phyloP scores from a whole-genome alignment of 1,140 invertebrate species.

The Pachypsylla venusta region DNA sequence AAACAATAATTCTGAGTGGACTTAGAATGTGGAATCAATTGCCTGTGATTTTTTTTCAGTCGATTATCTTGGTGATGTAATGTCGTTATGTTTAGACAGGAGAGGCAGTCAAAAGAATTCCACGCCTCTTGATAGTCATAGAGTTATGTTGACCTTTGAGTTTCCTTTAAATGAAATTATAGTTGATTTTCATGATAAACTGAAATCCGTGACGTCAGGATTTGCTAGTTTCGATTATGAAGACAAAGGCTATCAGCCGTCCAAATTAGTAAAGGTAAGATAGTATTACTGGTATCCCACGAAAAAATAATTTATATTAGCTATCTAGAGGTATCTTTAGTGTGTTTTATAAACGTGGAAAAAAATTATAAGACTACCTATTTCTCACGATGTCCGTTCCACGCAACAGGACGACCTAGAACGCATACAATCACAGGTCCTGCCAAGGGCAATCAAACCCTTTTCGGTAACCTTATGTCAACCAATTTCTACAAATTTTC shows the following conservation, averaged over 20 bases:
- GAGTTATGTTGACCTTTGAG: conserved; percentile 64
- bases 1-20: no score
- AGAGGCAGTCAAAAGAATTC: conserved; percentile 60
- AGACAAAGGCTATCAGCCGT: conserved; percentile 34
- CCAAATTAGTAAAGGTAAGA: conserved; percentile 37
- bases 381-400: no score
- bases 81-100: conserved; percentile 56
- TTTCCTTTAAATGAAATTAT: conserved; percentile 88
- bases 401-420: no score
- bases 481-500: no score
- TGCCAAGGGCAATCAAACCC: no score
- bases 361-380: no score
- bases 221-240: conserved; percentile 98
- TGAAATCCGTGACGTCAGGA: conserved; percentile 81
- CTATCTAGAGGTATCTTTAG: no score
- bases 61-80: conserved; percentile 50
- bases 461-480: no score
- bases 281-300: no score
- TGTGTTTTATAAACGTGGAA: no score
- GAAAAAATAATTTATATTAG: no score
- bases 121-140: conserved; percentile 62
- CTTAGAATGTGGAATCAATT: neutral
- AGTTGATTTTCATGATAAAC: conserved; percentile 82
- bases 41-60: conserved; percentile 32
- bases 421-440: no score